A percentile compares a stretch with the other conserved stretches of the same genome.
These are phyloP conservation scores for Trachymyrmex cornetzi DNA, from an alignment of 1,140 invertebrate genomes.

Conservation along the genomic window DNA sequence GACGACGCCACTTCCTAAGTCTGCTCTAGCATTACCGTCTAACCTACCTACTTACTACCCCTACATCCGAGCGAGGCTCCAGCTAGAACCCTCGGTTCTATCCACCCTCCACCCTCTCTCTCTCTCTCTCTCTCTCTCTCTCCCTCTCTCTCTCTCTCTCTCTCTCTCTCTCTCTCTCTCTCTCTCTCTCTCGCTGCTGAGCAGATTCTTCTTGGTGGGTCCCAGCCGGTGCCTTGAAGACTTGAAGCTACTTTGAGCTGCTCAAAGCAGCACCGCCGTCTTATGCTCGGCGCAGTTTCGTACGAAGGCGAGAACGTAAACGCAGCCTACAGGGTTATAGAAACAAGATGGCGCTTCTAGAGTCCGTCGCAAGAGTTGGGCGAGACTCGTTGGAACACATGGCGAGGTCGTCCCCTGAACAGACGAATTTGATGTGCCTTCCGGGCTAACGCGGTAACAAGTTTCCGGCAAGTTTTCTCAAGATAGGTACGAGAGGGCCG, in stretches of 20 bases:
- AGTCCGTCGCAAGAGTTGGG: constrained; percentile 53
- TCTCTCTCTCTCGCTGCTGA: constrained; percentile 39
- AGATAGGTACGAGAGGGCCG: constrained; percentile 32
- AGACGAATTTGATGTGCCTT: constrained; percentile 83
- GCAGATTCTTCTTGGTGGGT: constrained; percentile 50
- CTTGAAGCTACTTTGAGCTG: constrained; percentile 77
- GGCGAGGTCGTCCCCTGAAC: constrained; percentile 33
- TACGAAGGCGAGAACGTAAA: constrained; percentile 75
- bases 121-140: neutral
- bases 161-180: constrained; percentile 37
- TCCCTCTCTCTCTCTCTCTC: constrained; percentile 19
- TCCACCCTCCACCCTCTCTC: constrained; percentile 57
- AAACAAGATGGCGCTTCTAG: constrained; percentile 56
- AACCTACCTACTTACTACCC: constrained; percentile 57
- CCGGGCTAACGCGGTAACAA: constrained; percentile 83
- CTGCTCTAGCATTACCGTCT: constrained; percentile 77
- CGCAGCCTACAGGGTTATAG: constrained; percentile 63
- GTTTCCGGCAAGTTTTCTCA: constrained; percentile 81
- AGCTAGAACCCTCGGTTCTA: constrained; percentile 52
- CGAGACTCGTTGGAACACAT: constrained; percentile 49
- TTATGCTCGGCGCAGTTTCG: constrained; percentile 56
- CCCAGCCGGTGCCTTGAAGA: constrained; percentile 81
- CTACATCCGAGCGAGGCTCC: constrained; percentile 39
- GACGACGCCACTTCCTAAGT: constrained; percentile 82
- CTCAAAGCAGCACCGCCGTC: constrained; percentile 68